Conservation (phyloP, 1,140 invertebrate species). For the Antheraea mylitta region DNA sequence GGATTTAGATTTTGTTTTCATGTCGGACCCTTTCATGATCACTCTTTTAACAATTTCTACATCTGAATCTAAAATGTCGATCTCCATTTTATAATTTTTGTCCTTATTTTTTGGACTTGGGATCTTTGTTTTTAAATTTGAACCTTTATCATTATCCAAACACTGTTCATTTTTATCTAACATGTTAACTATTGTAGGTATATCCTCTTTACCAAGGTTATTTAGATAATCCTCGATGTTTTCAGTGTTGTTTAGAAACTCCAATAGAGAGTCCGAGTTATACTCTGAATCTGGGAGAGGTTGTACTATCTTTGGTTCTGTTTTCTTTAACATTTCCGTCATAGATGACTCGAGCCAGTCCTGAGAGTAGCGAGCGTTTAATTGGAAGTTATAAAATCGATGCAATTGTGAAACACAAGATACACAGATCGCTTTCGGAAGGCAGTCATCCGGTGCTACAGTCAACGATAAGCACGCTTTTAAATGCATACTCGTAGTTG, state of each 20-base stretch:
- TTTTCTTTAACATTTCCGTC: slow-evolving; percentile 51
- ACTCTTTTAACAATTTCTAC: slow-evolving; percentile 55
- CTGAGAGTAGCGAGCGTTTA: slow-evolving; percentile 63
- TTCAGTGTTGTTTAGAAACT: slow-evolving; percentile 69
- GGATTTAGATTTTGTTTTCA: slow-evolving; percentile 29
- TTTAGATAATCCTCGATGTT: slow-evolving; percentile 72
- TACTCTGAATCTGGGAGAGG: slow-evolving; percentile 70
- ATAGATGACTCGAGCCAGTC: slow-evolving; percentile 66
- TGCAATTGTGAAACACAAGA: slow-evolving; percentile 55
- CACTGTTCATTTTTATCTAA: slow-evolving; percentile 53
- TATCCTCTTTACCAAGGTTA: slow-evolving; percentile 69
- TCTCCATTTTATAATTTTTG: slow-evolving; percentile 44
- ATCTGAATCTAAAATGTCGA: slow-evolving; percentile 62
- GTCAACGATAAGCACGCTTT: slow-evolving; percentile 61
- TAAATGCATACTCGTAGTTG: slow-evolving; percentile 54
- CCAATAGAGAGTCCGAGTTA: slow-evolving; percentile 68
- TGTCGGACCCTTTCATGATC: slow-evolving; percentile 49
- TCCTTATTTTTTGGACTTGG: slow-evolving; percentile 58
- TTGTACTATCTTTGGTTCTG: slow-evolving; percentile 56
- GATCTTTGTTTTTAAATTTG: slow-evolving; percentile 42
- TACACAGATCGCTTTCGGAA: slow-evolving; percentile 57
- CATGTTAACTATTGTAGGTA: slow-evolving; percentile 66
- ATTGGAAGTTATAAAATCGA: slow-evolving; percentile 69
- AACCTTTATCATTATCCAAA: slow-evolving; percentile 26
- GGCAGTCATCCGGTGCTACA: slow-evolving; percentile 44